phyloP scores from a whole-genome alignment of 2,888 invertebrate genomes.

The Synergus umbraculus region DNA sequence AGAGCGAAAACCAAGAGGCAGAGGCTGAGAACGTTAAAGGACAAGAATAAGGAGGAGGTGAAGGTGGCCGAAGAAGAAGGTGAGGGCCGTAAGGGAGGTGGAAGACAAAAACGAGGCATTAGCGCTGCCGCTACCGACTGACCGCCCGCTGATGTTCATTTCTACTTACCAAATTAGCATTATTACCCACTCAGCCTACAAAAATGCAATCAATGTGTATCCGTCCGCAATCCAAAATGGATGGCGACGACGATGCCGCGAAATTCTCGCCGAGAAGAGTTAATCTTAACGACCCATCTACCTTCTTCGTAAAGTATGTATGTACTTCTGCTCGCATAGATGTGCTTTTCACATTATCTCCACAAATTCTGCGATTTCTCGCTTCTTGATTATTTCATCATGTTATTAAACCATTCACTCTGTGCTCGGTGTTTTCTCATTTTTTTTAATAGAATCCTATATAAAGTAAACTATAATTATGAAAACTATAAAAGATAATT shows the following conservation, averaged over 20 bases:
- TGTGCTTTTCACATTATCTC: constrained; percentile 8
- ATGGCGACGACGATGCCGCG: constrained; percentile 52
- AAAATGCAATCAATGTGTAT: constrained; percentile 73
- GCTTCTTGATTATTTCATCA: not conserved
- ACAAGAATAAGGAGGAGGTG: constrained; percentile 46
- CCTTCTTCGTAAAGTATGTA: not conserved
- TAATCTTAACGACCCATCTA: constrained; percentile 44
- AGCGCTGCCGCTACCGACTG: constrained; percentile 69
- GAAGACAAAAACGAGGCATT: constrained; percentile 67
- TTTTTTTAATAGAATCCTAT: no score
- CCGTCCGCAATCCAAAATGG: constrained; percentile 59
- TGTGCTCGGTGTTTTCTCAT: no score
- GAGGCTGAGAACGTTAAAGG: constrained; percentile 50
- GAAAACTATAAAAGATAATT: no score
- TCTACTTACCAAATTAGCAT: constrained; percentile 74
- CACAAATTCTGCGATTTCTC: not conserved
- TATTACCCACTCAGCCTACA: constrained; percentile 67
- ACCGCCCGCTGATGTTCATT: constrained; percentile 73
- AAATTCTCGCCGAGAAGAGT: constrained; percentile 43
- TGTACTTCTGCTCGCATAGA: not conserved
- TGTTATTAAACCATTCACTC: no score
- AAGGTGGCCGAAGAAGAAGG: constrained; percentile 42
- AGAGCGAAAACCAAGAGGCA: constrained; percentile 48
- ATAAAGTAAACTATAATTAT: no score
- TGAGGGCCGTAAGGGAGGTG: constrained; percentile 44